Evolutionary conservation across 2,113 vertebrate genomes (phyloP), one percentile per base, ranked within the genome.

Genomic region (Cynopterus brachyotis): DNA sequence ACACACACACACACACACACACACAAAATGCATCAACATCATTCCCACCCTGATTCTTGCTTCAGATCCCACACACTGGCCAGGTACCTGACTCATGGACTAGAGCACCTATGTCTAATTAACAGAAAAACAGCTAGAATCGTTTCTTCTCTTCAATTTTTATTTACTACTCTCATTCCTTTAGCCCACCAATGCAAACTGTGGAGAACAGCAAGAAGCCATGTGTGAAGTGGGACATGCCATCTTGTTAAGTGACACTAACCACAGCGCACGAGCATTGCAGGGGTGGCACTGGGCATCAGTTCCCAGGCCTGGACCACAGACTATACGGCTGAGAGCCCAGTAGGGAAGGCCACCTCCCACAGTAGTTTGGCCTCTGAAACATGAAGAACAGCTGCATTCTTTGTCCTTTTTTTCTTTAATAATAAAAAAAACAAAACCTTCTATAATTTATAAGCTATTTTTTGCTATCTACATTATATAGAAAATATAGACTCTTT

Each of bases 401-500:
- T 84, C 96, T 96, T 82, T 94, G 82, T 95, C 96, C 78, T 3
- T 88, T 95, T 55, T 50, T 35, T 73, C 91, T 98, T 97, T 98
- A 96, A 97, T 97, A 92, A 96, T 92, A 98, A 76, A 96, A 91
- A 89, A 96, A 83, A 98, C 92, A 59, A 96, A 97, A 97, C 96
- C 93, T 98, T 94, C 97, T 98, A 99, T 98, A 99, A 99, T 98
- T 98, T 99, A 99, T 98, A 98, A 95, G 94, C 96, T 96, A 97
- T 96, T 96, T 73, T 98, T 98, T 97, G 26, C 98, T 98, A 99
- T 99, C 96, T 98, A 98, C 98, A 98, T 98, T 98, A 98, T 98
- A 98, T 98, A 99, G 98, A 99, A 99, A 99, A 99, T 99, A 99
- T 99, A 99, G 98, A 99, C 98, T 99, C 98, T 99, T 98, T 98